A percentile compares a stretch with the other conserved stretches of the same genome.
These are phyloP conservation scores for Zele albiditarsus DNA, from an alignment of 2,888 invertebrate species.

Conservation along the genomic window DNA sequence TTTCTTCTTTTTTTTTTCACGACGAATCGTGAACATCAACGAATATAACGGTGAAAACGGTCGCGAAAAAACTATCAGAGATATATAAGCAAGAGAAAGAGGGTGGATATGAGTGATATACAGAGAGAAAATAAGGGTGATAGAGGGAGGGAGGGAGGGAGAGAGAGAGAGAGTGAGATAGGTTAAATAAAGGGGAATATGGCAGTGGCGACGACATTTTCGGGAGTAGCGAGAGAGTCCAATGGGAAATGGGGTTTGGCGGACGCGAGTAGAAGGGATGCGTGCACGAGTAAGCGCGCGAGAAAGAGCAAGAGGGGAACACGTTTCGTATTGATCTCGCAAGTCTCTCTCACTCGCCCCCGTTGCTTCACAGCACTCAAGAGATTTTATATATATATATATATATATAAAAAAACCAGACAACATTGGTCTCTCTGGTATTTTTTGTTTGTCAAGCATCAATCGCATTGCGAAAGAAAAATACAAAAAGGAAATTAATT, in stretches of 20 bases:
- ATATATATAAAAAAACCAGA: background rate
- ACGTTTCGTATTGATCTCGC: conserved; percentile 53
- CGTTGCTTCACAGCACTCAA: background rate
- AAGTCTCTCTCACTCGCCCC: conserved; percentile 32
- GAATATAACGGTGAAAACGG: background rate
- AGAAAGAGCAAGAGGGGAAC: conserved; percentile 27
- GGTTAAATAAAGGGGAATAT: conserved; percentile 33
- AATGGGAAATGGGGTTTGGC: conserved; percentile 43
- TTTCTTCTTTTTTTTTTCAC: background rate
- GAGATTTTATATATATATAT: background rate
- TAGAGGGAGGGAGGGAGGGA: conserved; percentile 25
- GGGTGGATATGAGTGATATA: background rate
- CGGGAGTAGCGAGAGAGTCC: conserved; percentile 36
- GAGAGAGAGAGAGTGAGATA: conserved; percentile 12
- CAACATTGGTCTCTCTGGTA: background rate
- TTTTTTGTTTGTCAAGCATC: background rate
- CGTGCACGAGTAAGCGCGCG: conserved; percentile 20
- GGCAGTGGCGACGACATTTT: conserved; percentile 33
- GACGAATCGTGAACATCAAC: conserved; percentile 27
- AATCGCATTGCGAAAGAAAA: background rate
- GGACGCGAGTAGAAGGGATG: conserved; percentile 53
- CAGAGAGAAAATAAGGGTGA: background rate
- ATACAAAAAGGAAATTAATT: background rate
- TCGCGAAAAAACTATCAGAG: background rate
- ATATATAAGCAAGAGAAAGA: conserved; percentile 22